Evolutionary conservation across 1,140 invertebrate species (phyloP), one percentile per base, ranked within the genome.

Genomic region (Lucilia sericata): DNA sequence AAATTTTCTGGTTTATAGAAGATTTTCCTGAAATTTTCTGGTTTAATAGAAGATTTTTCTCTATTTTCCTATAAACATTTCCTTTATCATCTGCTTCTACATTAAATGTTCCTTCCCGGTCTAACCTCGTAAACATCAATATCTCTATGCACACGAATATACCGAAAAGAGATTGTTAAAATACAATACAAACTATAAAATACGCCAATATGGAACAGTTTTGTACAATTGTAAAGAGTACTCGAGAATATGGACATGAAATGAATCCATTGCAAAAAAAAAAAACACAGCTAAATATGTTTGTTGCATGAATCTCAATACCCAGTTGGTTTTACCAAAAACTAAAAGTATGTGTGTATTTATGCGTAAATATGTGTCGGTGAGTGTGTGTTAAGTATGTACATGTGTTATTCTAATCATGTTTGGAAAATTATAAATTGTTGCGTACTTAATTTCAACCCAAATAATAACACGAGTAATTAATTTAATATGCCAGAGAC

Each of bases 381-480:
- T 82, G 49, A 70, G 85, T 86, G 87, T 87, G 87, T 87, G 89
- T 88, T 70, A 70, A 60, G 55, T 60, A 60, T 60, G 55, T 70
- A 70, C 65, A 70, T 70, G 65, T 70, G 65, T 89, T 88, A 88
- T 88, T 89, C 88, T 89, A 89, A 89, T 88, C 88, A 89, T 87
- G 86, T 89, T 87, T 88, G 86, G 86, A 87, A 87, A 87, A 89
- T 89, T 89, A 89, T 89, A 89, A 89, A 89, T 89, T 89, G 88
- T 89, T 89, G 88, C 88, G 88, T 89, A 89, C 88, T 89, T 89
- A 87, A 89, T 89, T 89, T 87, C 83, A 87, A 83, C 82, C 87
- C 86, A 88, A 89, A 89, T 89, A 89, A 89, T 89, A 89, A 89
- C 88, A 89, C 88, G 88, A 89, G 88, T 89, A 89, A 89, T 89